Percentiles rank a stretch among this genome's conserved stretches.
These are phyloP conservation scores for Carcinoscorpius rotundicauda DNA, from an alignment of 1,140 invertebrate species.

Conservation along the genomic window DNA sequence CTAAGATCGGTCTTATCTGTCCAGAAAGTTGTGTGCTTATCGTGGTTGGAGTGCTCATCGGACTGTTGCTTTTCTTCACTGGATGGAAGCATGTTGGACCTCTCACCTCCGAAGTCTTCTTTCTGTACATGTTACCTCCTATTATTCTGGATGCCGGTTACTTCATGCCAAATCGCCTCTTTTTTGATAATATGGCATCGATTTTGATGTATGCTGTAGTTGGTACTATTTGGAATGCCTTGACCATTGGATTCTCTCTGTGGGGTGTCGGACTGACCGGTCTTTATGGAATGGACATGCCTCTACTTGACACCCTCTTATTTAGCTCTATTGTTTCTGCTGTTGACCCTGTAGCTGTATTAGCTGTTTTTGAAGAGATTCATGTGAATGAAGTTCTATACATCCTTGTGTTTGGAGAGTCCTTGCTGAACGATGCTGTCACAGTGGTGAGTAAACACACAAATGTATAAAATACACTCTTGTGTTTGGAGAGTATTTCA, in stretches of 20 bases:
- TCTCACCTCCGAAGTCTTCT: constrained; percentile 85
- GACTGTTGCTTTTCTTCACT: constrained; percentile 37
- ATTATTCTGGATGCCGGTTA: constrained; percentile 96
- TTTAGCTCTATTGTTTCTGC: constrained; percentile 93
- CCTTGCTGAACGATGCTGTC: constrained; percentile 90
- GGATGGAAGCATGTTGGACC: constrained; percentile 52
- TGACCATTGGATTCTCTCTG: constrained; percentile 78
- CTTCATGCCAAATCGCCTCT: constrained; percentile 72
- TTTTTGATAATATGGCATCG: constrained; percentile 92
- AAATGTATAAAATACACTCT: too few species aligned
- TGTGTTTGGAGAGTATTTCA: too few species aligned
- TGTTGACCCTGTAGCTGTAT: constrained; percentile 95
- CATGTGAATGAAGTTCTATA: constrained; percentile 97
- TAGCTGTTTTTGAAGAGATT: constrained; percentile 98
- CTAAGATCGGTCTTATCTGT: constrained; percentile 74
- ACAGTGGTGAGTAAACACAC: constrained; percentile 53
- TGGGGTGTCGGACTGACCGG: constrained; percentile 72
- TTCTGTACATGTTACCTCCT: constrained; percentile 89
- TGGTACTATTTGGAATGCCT: constrained; percentile 89
- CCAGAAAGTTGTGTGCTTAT: constrained; percentile 95
- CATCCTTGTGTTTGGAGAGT: constrained; percentile 98
- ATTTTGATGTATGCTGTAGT: constrained; percentile 90
- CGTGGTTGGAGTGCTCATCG: constrained; percentile 84
- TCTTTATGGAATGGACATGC: constrained; percentile 58
- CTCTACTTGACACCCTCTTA: constrained; percentile 72